Evolutionary conservation across 1,140 invertebrate species (phyloP), one percentile per base, ranked within the genome.

Genomic region (Heliothis subflexa): DNA sequence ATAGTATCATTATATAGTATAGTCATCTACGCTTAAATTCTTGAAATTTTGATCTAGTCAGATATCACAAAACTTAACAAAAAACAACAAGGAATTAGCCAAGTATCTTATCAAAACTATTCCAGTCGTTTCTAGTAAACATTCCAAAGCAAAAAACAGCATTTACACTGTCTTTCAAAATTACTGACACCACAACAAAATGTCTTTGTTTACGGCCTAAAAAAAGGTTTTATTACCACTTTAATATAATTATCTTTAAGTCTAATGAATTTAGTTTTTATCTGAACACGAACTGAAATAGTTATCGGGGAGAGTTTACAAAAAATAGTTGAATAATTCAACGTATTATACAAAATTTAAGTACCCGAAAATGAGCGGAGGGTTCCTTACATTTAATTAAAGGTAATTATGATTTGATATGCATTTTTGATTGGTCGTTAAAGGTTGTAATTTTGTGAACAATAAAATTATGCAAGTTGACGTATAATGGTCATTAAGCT

Each of bases 121-220:
- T 54, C 21, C 28, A 40, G n/a, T 9, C 33, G 18, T 49, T 74
- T 61, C 16, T 47, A 18, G 33, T 47, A 61, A 47, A 47, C n/a
- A 18, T 12, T 18, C 71, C 10, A 49, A 11, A 12, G 13, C 18
- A 11, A 72, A 25, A 12, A 33, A n/a, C 25, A 16, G 13, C 25
- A 14, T 33, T 33, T 33, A 61, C 12, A 59, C 12, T 59, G 25
- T 14, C 10, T 21, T 25, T 61, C 2, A 40, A 61, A 62, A 62
- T 16, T 14, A 28, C 57, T 28, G 21, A 61, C 14, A 40, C 33
- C 13, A 40, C 28, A 62, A 45, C 54, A 13, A 61, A 47, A 74
- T 74, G 72, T 50, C 72, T 61, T 74, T 74, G 55, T 74, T 74
- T 74, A 74, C 14, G 57, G 18, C 50, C 21, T 9, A 61, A 74